Evolutionary conservation across 2,113 vertebrate species (phyloP).

Genomic region (Leptodactylus fuscus): DNA sequence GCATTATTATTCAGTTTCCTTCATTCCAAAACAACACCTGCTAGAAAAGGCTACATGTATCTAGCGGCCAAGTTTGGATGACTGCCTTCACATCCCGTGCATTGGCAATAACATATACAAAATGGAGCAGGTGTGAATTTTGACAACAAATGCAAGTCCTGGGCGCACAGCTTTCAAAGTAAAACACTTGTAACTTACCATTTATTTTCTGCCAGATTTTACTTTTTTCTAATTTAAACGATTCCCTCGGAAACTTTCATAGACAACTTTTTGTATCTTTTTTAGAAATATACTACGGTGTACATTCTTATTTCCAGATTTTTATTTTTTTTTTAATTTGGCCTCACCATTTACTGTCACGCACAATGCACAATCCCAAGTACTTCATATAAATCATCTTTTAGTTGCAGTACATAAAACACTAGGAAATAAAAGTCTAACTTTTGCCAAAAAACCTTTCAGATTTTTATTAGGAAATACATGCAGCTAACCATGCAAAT

Average conservation of each 20-base stretch:
- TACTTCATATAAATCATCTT: conserved; percentile 34
- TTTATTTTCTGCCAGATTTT: conserved; percentile 31
- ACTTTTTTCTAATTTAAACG: conserved; percentile 18
- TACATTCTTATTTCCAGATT: neutral
- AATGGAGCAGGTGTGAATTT: conserved; percentile 55
- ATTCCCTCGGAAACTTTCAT: neutral
- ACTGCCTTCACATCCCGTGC: conserved; percentile 48
- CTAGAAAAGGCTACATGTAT: conserved; percentile 44
- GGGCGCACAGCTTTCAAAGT: conserved; percentile 19
- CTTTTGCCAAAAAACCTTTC: conserved; percentile 42
- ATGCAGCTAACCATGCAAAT: conserved; percentile 22
- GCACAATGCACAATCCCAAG: conserved; percentile 30
- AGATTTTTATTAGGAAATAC: conserved; percentile 28
- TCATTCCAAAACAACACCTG: conserved; percentile 59
- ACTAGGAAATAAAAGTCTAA: neutral
- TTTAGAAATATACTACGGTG: neutral
- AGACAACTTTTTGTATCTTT: neutral
- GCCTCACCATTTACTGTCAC: conserved; percentile 21
- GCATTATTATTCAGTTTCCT: conserved; percentile 50
- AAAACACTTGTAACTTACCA: conserved; percentile 27
- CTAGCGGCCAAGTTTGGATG: conserved; percentile 53
- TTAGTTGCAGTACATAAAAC: conserved; percentile 35
- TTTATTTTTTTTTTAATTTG: conserved; percentile 2
- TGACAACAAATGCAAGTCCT: conserved; percentile 45
- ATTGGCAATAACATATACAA: conserved; percentile 55